A percentile compares a stretch with the other conserved stretches of the same genome.
phyloP scores from a whole-genome alignment of 1,140 invertebrate genomes.

The Leptinotarsa texana region DNA sequence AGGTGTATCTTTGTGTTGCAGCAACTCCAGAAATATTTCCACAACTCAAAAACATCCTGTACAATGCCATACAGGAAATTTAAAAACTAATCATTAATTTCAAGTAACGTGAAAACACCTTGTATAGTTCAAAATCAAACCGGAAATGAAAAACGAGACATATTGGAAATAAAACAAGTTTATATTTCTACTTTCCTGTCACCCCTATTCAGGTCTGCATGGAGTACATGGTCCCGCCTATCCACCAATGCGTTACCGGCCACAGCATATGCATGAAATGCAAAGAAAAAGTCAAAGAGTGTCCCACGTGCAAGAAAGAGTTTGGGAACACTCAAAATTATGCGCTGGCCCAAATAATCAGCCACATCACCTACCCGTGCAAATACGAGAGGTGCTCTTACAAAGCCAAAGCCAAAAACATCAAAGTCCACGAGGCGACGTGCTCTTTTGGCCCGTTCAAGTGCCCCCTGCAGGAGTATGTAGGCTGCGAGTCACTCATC shows the following conservation, averaged over 20 bases:
- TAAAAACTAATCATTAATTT: too few relatives aligned
- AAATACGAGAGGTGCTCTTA: slow-evolving; percentile 32
- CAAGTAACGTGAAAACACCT: too few relatives aligned
- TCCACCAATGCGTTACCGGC: slow-evolving; percentile 74
- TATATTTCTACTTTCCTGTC: too few relatives aligned
- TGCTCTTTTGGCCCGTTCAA: slow-evolving; percentile 30
- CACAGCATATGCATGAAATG: slow-evolving; percentile 77
- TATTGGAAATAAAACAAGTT: too few relatives aligned
- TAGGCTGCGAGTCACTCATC: slow-evolving; percentile 23
- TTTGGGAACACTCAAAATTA: slow-evolving; percentile 74
- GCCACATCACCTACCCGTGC: slow-evolving; percentile 34
- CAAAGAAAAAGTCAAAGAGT: slow-evolving; percentile 65
- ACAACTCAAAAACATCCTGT: too few relatives aligned
- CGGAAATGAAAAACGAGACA: too few relatives aligned
- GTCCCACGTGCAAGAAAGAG: slow-evolving; percentile 73
- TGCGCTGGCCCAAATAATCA: slow-evolving; percentile 68
- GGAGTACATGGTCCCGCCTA: slow-evolving; percentile 76
- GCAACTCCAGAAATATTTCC: too few relatives aligned
- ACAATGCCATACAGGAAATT: too few relatives aligned
- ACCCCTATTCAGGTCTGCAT: slow-evolving; percentile 59
- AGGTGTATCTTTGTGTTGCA: too few relatives aligned
- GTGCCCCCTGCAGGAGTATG: slow-evolving; percentile 34
- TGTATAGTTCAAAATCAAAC: too few relatives aligned
- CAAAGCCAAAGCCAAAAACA: slow-evolving; percentile 28
- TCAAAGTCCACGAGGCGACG: slow-evolving; percentile 34